Base-by-base conservation (phyloP, 2,113 vertebrate genomes). In the Eolophus roseicapilla region DNA sequence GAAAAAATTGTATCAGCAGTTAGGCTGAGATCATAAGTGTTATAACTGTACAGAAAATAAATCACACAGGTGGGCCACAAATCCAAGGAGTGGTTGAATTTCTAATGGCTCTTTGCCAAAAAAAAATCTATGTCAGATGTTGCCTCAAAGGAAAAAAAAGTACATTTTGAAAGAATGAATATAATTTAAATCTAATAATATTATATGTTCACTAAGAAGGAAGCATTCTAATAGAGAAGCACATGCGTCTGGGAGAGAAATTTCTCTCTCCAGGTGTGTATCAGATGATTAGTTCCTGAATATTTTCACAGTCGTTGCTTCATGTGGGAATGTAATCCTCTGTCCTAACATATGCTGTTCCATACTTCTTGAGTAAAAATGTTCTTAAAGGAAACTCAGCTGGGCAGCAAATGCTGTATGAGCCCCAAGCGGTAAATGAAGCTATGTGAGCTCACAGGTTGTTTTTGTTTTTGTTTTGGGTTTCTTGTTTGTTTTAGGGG, bases 291-390 rank as follows among this genome's bases (percentile, higher is more conserved):
- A 92, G 28, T 35, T 57, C 43, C 65, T 88, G 89, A 92, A 39
- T 64, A 65, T 70, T 93, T 96, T 86, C 85, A 90, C 75, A 87
- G 25, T 70, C 59, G 75, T 78, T 89, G 15, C 25, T 91, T 86
- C 71, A 31, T 81, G 44, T 53, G 60, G 50, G 86, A 91, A 47
- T 90, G 53, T 64, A 35, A 67, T 95, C 63, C 29, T 78, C 11
- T 83, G 13, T 92, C 73, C 71, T 15, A 9, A 55, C 39, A 86
- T 84, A 57, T 5, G 4, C 35, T 59, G 37, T 87, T 91, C 77
- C 79, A 9, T 63, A 41, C 47, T 90, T 93, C 74, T 80, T 80
- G 25, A 90, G 50, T 81, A 77, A 90, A 86, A 95, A 65, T 7
- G 18, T 62, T 95, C 33, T 87, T 63, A 57, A 69, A 79, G 78